Evolutionary conservation across 1,140 invertebrate species (phyloP), one percentile per base, ranked within the genome.

Genomic region (Episyrphus balteatus): DNA sequence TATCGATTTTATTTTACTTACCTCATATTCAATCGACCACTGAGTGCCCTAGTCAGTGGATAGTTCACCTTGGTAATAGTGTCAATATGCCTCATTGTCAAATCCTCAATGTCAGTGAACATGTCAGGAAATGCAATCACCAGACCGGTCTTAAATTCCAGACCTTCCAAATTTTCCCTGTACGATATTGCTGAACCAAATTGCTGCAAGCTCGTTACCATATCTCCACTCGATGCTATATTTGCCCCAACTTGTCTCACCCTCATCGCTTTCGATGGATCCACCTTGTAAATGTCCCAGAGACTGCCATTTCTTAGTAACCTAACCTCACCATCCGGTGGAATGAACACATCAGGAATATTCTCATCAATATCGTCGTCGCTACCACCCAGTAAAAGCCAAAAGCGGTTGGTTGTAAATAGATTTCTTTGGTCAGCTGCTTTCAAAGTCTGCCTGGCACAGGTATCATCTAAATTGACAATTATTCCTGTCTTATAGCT

Each of bases 41-140:
- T 70, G 37, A 68, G 52, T 18, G 71, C 59, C 47, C 69, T 53
- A 18, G 73, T 61, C 1, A 76, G 49, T 5, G 70, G 71, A 55
- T 73, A 73, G 42, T 71, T 74, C 0, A 73, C 55, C 46, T 75
- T 75, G 0, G 74, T 71, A 46, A 72, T 74, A 1, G 72, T 73
- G 34, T 75, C 73, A 18, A 75, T 70, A 41, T 75, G 72, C 0
- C 72, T 55, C 44, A 68, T 47, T 5, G 58, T 64, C 30, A 74
- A 51, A 52, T 75, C 73, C 13, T 65, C 55, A 13, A 68, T 57
- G 34, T 56, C 50, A 26, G 55, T 62, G 39, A 68, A 68, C 2
- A 61, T n/a, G 53, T 68, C 66, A 3, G 65, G 65, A 56, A 66
- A 66, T n/a, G 61, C 63, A 37, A 66, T 61, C 2, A 66, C 63